Base-by-base conservation (phyloP, 1,140 invertebrate genomes). In the Macrocentrus cingulum region DNA sequence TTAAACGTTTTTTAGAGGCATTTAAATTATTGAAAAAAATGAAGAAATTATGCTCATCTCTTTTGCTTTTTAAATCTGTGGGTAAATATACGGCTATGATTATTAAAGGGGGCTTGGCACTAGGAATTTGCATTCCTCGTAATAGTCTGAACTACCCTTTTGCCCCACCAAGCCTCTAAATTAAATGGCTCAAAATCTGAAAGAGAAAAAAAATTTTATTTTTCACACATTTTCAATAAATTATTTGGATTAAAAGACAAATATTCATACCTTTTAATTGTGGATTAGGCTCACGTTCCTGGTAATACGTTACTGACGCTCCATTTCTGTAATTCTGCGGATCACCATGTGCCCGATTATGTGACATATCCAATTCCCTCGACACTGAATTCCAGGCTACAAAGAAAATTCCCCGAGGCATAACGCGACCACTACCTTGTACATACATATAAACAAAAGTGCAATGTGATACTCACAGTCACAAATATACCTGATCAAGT, bases 131-230 rank as follows among this genome's bases (percentile, higher is more conserved):
- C 44, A 62, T 77, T 79, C 55, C 77, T 71, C 23, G 75, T 71
- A 13, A 77, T 68, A 64, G 66, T 84, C 60, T 84, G 81, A 52
- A 82, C 82, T 56, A 84, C 69, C 59, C 82, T 76, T 58, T 84
- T 77, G 51, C 83, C 83, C 83, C 84, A 85, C 71, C 80, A 85
- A 18, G 81, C 78, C 66, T 85, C 84, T 50, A 86, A 69, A 74
- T 86, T 82, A 66, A 86, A 86, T 11, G 83, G 83, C 65, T 83
- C 76, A 68, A 86, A 86, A 73, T 84, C 84, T 84, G 50, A 32
- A 62, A 70, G 15, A 18, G 3, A 61, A 42, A 45, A 15, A 49
- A 34, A n/a, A 56, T 50, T 52, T 36, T 9, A 39, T 23, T 16
- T 20, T 20, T 19, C 34, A 29, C 23, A 32, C 16, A 41, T 29